Conservation (phyloP, 2,888 invertebrate species). For the Eulithis testata region DNA sequence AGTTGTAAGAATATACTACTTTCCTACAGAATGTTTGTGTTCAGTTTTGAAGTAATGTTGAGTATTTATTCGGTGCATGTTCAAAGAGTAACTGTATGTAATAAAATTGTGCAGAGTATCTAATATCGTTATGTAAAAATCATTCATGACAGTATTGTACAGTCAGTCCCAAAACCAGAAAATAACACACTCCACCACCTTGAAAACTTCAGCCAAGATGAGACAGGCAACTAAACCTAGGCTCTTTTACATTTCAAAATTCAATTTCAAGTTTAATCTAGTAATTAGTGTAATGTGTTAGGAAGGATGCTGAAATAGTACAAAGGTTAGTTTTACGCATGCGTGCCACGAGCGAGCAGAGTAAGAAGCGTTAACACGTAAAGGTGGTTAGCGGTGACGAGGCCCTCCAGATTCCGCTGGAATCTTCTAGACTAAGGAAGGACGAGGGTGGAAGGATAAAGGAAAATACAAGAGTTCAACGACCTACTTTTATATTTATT, state of each 20-base stretch:
- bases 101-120: slow-evolving; percentile 24
- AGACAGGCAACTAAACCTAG: slow-evolving; percentile 58
- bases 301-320: slow-evolving; percentile 80
- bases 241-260: slow-evolving; percentile 35
- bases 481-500: not conserved
- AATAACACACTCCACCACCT: slow-evolving; percentile 52
- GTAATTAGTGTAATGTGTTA: slow-evolving; percentile 73
- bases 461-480: slow-evolving; percentile 18
- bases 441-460: slow-evolving; percentile 33
- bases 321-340: slow-evolving; percentile 81
- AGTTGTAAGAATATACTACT: slow-evolving; percentile 4
- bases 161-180: slow-evolving; percentile 41
- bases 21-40: slow-evolving; percentile 11
- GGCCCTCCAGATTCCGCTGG: slow-evolving; percentile 52
- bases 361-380: slow-evolving; percentile 69
- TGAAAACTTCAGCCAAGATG: slow-evolving; percentile 56
- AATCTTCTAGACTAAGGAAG: slow-evolving; percentile 49
- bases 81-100: slow-evolving; percentile 14
- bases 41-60: slow-evolving; percentile 17
- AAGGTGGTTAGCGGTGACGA: slow-evolving; percentile 73
- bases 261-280: slow-evolving; percentile 48
- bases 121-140: slow-evolving; percentile 1
- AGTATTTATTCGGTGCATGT: slow-evolving; percentile 20
- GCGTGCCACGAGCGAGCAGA: slow-evolving; percentile 79
- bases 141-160: not conserved